A percentile compares a stretch with the other conserved stretches of the same genome.
phyloP scores from a whole-genome alignment of 2,797 vertebrate species.

The Nannoperca australis region DNA sequence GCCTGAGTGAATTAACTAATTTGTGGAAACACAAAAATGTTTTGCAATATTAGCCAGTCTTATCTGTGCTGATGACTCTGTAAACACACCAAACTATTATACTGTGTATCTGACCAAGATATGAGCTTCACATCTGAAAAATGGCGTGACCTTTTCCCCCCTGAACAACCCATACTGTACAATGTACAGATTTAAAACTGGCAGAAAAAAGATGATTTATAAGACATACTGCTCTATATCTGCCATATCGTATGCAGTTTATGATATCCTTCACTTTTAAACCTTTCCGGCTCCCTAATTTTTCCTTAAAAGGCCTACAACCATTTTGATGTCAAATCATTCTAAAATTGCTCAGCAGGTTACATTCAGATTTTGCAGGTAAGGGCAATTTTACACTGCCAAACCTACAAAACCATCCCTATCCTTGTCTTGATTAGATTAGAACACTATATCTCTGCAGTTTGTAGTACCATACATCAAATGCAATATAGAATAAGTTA shows the following conservation, averaged over 20 bases:
- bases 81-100: no score
- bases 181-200: neutral
- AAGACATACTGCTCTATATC: neutral
- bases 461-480: neutral
- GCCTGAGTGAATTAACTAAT: neutral
- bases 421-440: neutral
- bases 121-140: neutral
- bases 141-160: neutral
- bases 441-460: neutral
- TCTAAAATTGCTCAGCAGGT: conserved; percentile 17
- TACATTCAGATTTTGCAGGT: conserved; percentile 8
- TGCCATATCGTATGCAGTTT: neutral
- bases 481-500: neutral
- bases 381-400: conserved; percentile 11
- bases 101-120: neutral
- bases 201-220: neutral
- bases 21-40: neutral
- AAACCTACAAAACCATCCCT: neutral
- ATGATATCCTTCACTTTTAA: conserved; percentile 20
- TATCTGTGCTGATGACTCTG: neutral
- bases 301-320: neutral
- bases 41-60: neutral
- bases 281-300: neutral
- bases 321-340: conserved; percentile 14
- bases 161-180: neutral